phyloP scores from a whole-genome alignment of 2,797 vertebrate genomes.

The Pteronotus mesoamericanus region DNA sequence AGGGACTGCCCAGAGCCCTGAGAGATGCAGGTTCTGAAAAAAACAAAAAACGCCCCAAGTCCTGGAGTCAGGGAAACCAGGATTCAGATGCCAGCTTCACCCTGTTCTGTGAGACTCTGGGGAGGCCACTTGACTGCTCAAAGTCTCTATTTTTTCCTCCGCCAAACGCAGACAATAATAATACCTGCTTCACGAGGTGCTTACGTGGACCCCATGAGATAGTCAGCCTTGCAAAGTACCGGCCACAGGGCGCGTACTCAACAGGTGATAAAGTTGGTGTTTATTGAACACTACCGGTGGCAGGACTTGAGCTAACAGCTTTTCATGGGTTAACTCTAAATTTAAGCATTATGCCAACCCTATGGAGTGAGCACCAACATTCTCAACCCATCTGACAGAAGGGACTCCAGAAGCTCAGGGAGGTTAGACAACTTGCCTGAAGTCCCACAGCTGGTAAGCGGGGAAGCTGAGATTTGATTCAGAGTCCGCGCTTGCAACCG shows the following conservation, averaged over 20 bases:
- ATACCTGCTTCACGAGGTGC: not conserved
- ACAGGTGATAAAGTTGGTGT: not conserved
- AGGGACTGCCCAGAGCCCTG: not conserved
- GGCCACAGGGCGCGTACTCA: fast-evolving
- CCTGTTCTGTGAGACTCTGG: not conserved
- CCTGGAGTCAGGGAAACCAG: not conserved
- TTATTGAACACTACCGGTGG: not conserved
- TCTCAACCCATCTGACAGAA: not conserved
- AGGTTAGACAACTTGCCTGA: not conserved
- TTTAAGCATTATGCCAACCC: not conserved
- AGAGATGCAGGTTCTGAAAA: not conserved
- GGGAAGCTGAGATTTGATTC: not conserved
- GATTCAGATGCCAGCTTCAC: not conserved
- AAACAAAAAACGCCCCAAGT: not conserved
- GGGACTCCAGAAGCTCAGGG: not conserved
- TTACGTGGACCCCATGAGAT: not conserved
- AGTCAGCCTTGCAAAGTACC: fast-evolving
- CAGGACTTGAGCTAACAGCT: not conserved
- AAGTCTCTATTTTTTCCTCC: not conserved
- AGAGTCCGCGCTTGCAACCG: not conserved
- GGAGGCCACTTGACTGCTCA: not conserved
- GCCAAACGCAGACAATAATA: not conserved
- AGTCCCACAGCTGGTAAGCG: not conserved
- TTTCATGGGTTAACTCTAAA: not conserved
- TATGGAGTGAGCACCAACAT: not conserved